Percentiles rank a stretch among this genome's conserved stretches.
These are phyloP conservation scores for Oncorhynchus gorbuscha DNA, from an alignment of 2,113 vertebrate genomes.

Conservation along the genomic window DNA sequence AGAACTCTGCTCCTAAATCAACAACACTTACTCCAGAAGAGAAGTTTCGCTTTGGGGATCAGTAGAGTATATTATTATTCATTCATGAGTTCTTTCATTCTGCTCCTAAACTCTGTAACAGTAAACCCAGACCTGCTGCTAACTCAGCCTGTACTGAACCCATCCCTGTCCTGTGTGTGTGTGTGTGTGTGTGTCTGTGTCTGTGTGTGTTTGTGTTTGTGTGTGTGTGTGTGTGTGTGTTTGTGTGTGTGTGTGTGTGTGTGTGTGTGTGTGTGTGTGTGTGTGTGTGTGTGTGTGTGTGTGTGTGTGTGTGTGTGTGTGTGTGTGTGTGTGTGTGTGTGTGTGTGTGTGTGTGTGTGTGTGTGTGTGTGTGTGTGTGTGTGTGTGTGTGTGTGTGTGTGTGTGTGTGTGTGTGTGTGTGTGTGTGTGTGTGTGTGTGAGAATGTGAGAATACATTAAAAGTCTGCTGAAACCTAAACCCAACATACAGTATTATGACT, in stretches of 20 bases:
- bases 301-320: neutral
- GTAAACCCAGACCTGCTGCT: no score
- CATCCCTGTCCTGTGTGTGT: no score
- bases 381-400: neutral
- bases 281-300: neutral
- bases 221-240: neutral
- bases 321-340: neutral
- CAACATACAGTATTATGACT: no score
- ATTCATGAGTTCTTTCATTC: no score
- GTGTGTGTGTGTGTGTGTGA: neutral
- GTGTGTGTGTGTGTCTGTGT: neutral
- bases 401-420: neutral
- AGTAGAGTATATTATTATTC: no score
- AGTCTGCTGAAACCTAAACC: no score
- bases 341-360: conserved; percentile 1
- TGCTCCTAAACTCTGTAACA: no score
- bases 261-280: neutral
- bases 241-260: neutral
- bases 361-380: neutral
- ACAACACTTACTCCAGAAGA: no score
- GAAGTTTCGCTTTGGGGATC: no score
- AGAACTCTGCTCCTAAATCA: no score
- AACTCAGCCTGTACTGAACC: no score
- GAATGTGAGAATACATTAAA: neutral
- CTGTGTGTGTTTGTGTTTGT: neutral